phyloP scores from a whole-genome alignment of 2,113 vertebrate species.

The Hippocampus mohnikei region DNA sequence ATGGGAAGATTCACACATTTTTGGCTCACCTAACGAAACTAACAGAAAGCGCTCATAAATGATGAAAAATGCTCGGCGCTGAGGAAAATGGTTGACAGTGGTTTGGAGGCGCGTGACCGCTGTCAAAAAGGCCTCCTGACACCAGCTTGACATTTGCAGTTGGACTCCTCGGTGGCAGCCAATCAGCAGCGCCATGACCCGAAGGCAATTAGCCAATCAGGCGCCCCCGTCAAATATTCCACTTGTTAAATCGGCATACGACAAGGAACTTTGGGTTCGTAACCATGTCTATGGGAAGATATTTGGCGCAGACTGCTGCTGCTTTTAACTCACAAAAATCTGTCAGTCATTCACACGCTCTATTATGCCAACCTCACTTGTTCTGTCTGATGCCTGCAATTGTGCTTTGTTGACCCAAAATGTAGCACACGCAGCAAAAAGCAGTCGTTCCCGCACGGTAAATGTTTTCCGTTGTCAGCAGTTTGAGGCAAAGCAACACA shows the following conservation, averaged over 20 bases:
- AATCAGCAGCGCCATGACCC: too few species aligned
- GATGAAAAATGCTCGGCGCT: too few species aligned
- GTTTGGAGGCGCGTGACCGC: too few species aligned
- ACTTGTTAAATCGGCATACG: not conserved
- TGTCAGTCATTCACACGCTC: conserved; percentile 20
- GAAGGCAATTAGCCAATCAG: not conserved
- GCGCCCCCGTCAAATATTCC: not conserved
- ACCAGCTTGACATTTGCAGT: too few species aligned
- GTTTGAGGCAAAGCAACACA: not conserved
- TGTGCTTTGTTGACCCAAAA: not conserved
- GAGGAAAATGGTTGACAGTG: too few species aligned
- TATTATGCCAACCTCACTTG: not conserved
- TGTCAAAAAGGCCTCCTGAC: too few species aligned
- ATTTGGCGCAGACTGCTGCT: not conserved
- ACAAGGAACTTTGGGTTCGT: not conserved
- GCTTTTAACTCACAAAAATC: not conserved
- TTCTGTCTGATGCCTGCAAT: not conserved
- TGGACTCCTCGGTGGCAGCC: too few species aligned
- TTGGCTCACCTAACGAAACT: too few species aligned
- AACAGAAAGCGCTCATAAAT: too few species aligned
- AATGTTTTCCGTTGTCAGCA: not conserved
- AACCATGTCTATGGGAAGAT: not conserved
- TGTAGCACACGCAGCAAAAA: not conserved
- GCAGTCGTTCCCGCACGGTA: not conserved
- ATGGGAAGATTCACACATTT: too few species aligned